phyloP scores from a whole-genome alignment of 2,797 vertebrate genomes.

The Mormyrops boulengeri region DNA sequence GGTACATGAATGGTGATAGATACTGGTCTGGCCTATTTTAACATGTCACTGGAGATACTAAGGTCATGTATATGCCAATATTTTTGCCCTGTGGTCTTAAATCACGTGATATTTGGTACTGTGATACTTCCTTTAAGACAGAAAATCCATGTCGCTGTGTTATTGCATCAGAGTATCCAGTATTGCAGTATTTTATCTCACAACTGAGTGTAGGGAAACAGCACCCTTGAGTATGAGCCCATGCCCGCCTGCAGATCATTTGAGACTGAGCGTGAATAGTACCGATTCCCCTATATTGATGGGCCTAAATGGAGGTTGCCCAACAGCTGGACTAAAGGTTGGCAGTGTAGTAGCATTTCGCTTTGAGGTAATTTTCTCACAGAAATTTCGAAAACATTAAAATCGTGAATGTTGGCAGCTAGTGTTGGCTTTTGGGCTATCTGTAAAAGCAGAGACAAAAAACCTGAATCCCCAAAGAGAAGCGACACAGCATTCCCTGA shows the following conservation, averaged over 20 bases:
- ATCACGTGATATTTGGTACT: neutral
- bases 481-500: neutral
- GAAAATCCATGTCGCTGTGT: neutral
- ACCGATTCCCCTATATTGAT: neutral
- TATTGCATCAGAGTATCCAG: neutral
- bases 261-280: neutral
- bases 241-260: neutral
- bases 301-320: neutral
- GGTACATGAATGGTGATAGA: neutral
- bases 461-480: neutral
- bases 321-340: neutral
- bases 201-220: neutral
- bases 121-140: slow-evolving; percentile 2
- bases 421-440: neutral
- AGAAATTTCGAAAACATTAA: neutral
- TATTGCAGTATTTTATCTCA: neutral
- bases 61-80: neutral
- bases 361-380: neutral
- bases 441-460: neutral
- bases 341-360: neutral
- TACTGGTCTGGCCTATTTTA: neutral
- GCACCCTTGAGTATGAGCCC: neutral
- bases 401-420: neutral
- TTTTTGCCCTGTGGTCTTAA: slow-evolving; percentile 4
- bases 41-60: slow-evolving; percentile 5